Evolutionary conservation across 92 coral and sea anemone species (phyloP).

Genomic region (Palythoa grandis): DNA sequence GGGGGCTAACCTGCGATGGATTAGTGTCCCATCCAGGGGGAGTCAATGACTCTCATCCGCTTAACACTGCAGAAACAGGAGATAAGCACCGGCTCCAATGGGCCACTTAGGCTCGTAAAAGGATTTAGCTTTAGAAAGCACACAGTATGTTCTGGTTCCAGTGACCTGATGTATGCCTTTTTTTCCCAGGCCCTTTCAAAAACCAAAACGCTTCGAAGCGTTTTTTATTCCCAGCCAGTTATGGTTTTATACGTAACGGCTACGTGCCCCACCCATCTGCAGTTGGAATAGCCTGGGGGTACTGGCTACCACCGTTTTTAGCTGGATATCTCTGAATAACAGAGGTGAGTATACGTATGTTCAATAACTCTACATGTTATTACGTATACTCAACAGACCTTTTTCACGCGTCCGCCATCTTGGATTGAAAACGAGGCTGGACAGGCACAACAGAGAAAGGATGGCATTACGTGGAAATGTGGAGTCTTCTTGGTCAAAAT

Average conservation of each 20-base stretch:
- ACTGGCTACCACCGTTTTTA: constrained; percentile 27
- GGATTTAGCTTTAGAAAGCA: too few relatives aligned
- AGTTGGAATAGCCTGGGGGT: not conserved
- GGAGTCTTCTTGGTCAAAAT: too few relatives aligned
- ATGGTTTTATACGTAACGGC: not conserved
- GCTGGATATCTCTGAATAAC: constrained; percentile 10
- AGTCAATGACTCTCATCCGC: too few relatives aligned
- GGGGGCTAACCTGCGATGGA: too few relatives aligned
- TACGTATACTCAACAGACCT: not conserved
- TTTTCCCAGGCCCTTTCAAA: constrained; percentile 20
- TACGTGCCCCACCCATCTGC: constrained; percentile 31
- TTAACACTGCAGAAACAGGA: too few relatives aligned
- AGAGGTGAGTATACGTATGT: not conserved
- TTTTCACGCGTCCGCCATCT: too few relatives aligned
- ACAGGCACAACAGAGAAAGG: too few relatives aligned
- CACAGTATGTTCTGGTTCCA: not conserved
- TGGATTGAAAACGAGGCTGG: too few relatives aligned
- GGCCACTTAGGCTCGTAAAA: too few relatives aligned
- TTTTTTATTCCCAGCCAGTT: not conserved
- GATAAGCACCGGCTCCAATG: too few relatives aligned
- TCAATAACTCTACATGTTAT: not conserved
- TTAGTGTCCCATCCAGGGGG: too few relatives aligned
- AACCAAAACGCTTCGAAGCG: constrained; percentile 21
- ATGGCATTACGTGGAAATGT: too few relatives aligned
- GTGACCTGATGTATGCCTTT: not conserved